phyloP scores from a whole-genome alignment of 1,140 invertebrate genomes.

The Drosophila aff. region DNA sequence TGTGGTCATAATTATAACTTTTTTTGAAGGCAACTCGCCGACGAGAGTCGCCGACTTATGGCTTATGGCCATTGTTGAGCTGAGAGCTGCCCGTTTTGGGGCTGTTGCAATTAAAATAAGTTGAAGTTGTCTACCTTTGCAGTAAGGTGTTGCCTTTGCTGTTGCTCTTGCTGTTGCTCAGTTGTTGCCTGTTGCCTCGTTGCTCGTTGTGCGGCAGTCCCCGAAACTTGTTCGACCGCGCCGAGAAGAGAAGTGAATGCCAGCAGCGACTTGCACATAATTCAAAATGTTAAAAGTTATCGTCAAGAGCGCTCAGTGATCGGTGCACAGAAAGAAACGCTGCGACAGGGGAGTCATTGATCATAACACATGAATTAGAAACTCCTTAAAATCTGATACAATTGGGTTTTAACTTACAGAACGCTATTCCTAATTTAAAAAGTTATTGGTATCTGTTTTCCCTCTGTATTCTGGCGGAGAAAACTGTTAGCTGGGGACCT shows the following conservation, averaged over 20 bases:
- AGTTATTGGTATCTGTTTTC: not conserved
- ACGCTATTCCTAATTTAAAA: not conserved
- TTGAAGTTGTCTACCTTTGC: constrained; percentile 83
- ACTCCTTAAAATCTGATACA: too few species aligned
- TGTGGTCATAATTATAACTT: constrained; percentile 69
- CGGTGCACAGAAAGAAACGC: constrained; percentile 18
- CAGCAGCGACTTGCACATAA: constrained; percentile 67
- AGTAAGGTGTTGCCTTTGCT: constrained; percentile 53
- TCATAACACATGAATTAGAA: not conserved
- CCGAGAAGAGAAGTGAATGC: constrained; percentile 64
- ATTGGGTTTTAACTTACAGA: not conserved
- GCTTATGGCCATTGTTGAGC: constrained; percentile 45
- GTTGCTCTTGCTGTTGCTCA: not conserved
- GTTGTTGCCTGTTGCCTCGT: constrained; percentile 3
- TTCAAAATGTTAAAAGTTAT: constrained; percentile 84
- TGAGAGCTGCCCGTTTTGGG: constrained; percentile 34
- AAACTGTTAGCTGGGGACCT: not conserved
- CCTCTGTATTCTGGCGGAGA: not conserved
- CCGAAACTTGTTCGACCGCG: constrained; percentile 68
- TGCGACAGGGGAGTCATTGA: not conserved
- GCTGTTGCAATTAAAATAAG: constrained; percentile 82
- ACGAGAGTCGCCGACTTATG: constrained; percentile 20
- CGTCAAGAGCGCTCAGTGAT: constrained; percentile 69
- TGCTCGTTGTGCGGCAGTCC: constrained; percentile 36
- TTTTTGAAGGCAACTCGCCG: constrained; percentile 51